Evolutionary conservation across 2,888 invertebrate species (phyloP).

Genomic region (Aphidoletes aphidimyza): DNA sequence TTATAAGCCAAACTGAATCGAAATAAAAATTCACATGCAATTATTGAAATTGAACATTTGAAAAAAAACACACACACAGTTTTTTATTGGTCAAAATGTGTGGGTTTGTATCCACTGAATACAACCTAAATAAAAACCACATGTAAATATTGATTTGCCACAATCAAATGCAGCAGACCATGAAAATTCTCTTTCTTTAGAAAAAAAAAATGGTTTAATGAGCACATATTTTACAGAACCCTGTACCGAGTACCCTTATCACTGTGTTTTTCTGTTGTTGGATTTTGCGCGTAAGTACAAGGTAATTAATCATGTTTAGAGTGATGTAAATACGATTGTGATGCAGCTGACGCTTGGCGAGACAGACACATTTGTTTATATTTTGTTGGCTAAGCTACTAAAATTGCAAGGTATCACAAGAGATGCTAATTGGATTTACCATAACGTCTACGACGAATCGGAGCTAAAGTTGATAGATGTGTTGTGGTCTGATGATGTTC

Average conservation of each 20-base stretch:
- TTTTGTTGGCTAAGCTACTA: not conserved
- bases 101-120: not conserved
- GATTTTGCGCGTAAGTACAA: not conserved
- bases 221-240: too few relatives aligned
- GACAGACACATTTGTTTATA: not conserved
- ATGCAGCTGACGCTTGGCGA: not conserved
- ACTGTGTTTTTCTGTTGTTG: not conserved
- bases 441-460: slow-evolving; percentile 58
- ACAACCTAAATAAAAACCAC: not conserved
- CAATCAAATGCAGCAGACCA: not conserved
- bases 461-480: slow-evolving; percentile 54
- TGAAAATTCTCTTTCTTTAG: not conserved
- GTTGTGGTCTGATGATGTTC: slow-evolving; percentile 65
- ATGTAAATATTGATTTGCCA: not conserved
- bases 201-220: too few relatives aligned
- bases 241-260: too few relatives aligned
- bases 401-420: not conserved
- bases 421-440: not conserved
- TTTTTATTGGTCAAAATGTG: too few relatives aligned
- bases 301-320: not conserved
- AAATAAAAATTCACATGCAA: not conserved
- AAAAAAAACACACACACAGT: too few relatives aligned
- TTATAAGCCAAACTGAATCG: not conserved
- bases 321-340: not conserved
- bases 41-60: not conserved